Evolutionary conservation across 1,140 invertebrate species (phyloP).

Genomic region (Aphidius gifuensis): DNA sequence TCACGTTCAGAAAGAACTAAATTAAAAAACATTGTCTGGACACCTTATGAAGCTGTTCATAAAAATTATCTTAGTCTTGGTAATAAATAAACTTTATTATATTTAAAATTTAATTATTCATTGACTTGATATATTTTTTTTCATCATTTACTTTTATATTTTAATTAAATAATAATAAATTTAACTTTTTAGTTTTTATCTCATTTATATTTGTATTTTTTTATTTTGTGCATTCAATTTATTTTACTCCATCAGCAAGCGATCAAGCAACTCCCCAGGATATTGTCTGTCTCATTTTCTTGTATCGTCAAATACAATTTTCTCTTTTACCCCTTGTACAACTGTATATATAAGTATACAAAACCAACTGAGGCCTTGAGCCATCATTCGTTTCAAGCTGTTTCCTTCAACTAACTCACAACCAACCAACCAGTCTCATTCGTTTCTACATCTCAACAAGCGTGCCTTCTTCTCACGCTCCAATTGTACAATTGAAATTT

Average conservation of each 20-base stretch:
- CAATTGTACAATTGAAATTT: slow-evolving; percentile 17
- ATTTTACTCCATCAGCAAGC: slow-evolving; percentile 10
- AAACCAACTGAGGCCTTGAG: not conserved
- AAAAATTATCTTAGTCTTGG: slow-evolving; percentile 90
- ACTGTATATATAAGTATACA: too few relatives aligned
- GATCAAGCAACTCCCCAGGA: not conserved
- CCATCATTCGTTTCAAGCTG: slow-evolving; percentile 2
- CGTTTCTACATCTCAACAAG: slow-evolving; percentile 4
- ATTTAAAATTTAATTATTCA: slow-evolving; percentile 10
- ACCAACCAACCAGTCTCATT: not conserved
- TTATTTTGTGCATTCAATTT: slow-evolving; percentile 15
- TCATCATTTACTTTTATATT: not conserved
- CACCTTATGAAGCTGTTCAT: slow-evolving; percentile 84
- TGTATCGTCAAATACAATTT: not conserved
- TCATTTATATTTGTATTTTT: slow-evolving; percentile 2
- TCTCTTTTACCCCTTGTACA: not conserved
- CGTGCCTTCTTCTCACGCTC: slow-evolving; percentile 18
- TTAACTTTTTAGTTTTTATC: not conserved
- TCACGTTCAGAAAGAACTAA: slow-evolving; percentile 71
- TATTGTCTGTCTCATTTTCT: slow-evolving; percentile 2
- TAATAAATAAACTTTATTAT: slow-evolving; percentile 43
- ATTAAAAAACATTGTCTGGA: slow-evolving; percentile 86
- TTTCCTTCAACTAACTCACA: not conserved
- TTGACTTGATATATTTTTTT: not conserved
- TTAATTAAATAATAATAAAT: not conserved